Percentiles rank a stretch among this genome's conserved stretches.
Evolutionary conservation across 1,140 invertebrate genomes (phyloP).

Genomic region (Bombus waltoni): DNA sequence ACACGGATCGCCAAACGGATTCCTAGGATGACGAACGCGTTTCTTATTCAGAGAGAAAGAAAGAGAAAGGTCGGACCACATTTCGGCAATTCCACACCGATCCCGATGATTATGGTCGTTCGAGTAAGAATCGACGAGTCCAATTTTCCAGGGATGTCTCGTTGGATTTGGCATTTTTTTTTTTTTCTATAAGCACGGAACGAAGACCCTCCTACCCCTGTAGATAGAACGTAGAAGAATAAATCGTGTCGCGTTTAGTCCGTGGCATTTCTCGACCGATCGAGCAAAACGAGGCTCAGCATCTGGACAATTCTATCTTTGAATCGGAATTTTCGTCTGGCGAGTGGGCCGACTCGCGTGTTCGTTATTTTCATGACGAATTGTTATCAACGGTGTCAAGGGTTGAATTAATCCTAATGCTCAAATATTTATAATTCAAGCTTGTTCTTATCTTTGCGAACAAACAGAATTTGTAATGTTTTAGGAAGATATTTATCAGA

Average conservation of each 20-base stretch:
- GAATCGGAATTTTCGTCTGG: conserved; percentile 14
- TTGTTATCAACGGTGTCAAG: background rate
- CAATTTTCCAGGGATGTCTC: conserved; percentile 44
- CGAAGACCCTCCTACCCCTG: background rate
- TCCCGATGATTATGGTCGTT: conserved; percentile 77
- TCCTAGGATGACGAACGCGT: conserved; percentile 77
- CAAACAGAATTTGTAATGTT: too few relatives aligned
- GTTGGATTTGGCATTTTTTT: background rate
- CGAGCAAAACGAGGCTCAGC: conserved; percentile 39
- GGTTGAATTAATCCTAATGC: background rate
- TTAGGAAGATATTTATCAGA: too few relatives aligned
- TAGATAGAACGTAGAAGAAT: conserved; percentile 35
- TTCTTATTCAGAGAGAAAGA: conserved; percentile 68
- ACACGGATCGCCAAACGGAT: conserved; percentile 74
- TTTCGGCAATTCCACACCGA: conserved; percentile 74
- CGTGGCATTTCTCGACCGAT: conserved; percentile 47
- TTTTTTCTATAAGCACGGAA: background rate
- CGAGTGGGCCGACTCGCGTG: background rate
- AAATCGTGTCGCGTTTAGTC: conserved; percentile 37
- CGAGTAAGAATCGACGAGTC: conserved; percentile 47
- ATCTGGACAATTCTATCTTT: conserved; percentile 62
- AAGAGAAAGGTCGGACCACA: conserved; percentile 67
- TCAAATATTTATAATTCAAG: background rate
- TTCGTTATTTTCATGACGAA: background rate
- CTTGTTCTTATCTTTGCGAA: too few relatives aligned